Conservation (phyloP, 2,888 invertebrate species). For the Acronicta alni region DNA sequence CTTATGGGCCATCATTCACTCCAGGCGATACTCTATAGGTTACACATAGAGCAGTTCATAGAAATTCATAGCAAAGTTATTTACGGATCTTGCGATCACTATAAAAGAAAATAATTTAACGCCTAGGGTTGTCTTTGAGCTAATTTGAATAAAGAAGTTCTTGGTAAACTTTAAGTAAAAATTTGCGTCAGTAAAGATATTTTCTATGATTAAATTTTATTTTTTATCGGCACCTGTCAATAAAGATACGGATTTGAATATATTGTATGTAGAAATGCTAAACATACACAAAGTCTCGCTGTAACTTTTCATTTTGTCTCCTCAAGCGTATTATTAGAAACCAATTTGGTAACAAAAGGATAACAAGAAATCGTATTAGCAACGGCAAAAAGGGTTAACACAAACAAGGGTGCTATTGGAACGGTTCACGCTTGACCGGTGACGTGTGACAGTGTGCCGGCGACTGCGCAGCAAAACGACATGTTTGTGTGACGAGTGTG, state of each 20-base stretch:
- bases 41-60: constrained; percentile 17
- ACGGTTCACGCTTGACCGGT: constrained; percentile 64
- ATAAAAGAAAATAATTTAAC: too few relatives aligned
- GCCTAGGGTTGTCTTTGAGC: too few relatives aligned
- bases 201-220: too few relatives aligned
- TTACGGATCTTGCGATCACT: too few relatives aligned
- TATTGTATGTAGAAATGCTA: background rate
- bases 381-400: constrained; percentile 57
- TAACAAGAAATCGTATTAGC: constrained; percentile 53
- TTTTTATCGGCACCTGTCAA: too few relatives aligned
- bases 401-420: constrained; percentile 63
- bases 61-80: constrained; percentile 11
- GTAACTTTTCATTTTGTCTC: constrained; percentile 7
- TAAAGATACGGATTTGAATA: too few relatives aligned
- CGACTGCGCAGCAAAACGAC: constrained; percentile 49
- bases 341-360: constrained; percentile 49
- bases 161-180: too few relatives aligned
- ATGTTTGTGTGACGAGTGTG: constrained; percentile 40
- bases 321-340: constrained; percentile 37
- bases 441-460: constrained; percentile 54
- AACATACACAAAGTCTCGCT: background rate
- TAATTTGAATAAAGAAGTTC: too few relatives aligned
- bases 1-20: constrained; percentile 27
- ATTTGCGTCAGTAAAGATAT: too few relatives aligned
- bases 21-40: constrained; percentile 18